A percentile compares a stretch with the other conserved stretches of the same genome.
phyloP scores from a whole-genome alignment of 2,888 invertebrate species.

The Onthophagus sagittarius region DNA sequence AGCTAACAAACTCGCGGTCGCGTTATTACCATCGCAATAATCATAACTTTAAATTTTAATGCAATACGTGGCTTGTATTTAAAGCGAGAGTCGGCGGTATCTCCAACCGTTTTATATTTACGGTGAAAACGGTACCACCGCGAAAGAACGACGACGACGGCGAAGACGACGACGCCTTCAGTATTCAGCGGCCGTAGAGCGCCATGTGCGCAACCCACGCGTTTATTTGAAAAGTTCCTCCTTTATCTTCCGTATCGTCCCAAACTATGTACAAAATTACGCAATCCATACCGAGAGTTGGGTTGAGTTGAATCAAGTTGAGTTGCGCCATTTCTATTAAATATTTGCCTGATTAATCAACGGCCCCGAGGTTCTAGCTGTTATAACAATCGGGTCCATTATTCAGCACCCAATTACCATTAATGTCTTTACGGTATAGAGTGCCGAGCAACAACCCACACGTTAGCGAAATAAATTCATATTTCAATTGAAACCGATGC shows the following conservation, averaged over 20 bases:
- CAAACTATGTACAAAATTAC: neutral
- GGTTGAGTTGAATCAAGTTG: no score
- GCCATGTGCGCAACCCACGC: neutral
- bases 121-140: neutral
- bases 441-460: neutral
- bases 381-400: constrained; percentile 22
- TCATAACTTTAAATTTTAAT: constrained; percentile 13
- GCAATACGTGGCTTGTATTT: constrained; percentile 12
- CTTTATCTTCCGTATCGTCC: neutral
- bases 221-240: neutral
- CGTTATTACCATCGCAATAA: constrained; percentile 6
- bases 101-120: constrained; percentile 9
- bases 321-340: neutral
- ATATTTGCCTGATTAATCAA: neutral
- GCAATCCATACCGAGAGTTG: neutral
- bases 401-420: constrained; percentile 37
- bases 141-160: neutral
- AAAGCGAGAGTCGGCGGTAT: constrained; percentile 1
- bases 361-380: neutral
- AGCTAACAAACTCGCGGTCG: constrained; percentile 1
- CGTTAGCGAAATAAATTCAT: constrained; percentile 3
- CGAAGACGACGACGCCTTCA: neutral
- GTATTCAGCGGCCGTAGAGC: neutral
- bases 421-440: constrained; percentile 31
- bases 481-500: constrained; percentile 6